phyloP scores from a whole-genome alignment of 2,113 vertebrate species.

The Plecotus auritus region DNA sequence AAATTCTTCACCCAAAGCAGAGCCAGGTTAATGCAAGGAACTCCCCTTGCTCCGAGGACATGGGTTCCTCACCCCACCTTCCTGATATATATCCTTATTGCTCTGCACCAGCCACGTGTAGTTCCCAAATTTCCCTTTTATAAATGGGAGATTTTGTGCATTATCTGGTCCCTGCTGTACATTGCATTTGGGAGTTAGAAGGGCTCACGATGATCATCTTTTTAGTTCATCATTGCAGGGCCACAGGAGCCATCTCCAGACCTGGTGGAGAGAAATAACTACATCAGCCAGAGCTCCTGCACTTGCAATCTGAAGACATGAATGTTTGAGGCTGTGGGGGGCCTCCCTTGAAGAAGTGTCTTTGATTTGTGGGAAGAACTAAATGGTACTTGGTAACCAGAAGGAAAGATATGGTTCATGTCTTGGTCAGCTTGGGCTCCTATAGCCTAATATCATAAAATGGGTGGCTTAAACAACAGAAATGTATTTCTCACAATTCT shows the following conservation, averaged over 20 bases:
- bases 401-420: not conserved
- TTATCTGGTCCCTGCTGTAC: not conserved
- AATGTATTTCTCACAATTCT: not conserved
- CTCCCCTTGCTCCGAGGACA: not conserved
- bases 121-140: not conserved
- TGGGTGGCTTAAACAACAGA: not conserved
- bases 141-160: not conserved
- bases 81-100: not conserved
- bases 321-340: not conserved
- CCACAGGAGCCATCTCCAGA: not conserved
- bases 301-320: not conserved
- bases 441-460: not conserved
- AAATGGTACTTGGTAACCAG: not conserved
- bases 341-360: not conserved
- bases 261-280: not conserved
- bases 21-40: not conserved
- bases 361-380: not conserved
- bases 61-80: not conserved
- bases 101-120: not conserved
- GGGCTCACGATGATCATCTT: not conserved
- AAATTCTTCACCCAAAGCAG: not conserved
- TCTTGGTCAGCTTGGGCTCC: not conserved
- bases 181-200: not conserved
- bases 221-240: not conserved
- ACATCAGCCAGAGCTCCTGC: not conserved